Conservation (phyloP, 2,113 vertebrate species). For the Polyodon spathula region DNA sequence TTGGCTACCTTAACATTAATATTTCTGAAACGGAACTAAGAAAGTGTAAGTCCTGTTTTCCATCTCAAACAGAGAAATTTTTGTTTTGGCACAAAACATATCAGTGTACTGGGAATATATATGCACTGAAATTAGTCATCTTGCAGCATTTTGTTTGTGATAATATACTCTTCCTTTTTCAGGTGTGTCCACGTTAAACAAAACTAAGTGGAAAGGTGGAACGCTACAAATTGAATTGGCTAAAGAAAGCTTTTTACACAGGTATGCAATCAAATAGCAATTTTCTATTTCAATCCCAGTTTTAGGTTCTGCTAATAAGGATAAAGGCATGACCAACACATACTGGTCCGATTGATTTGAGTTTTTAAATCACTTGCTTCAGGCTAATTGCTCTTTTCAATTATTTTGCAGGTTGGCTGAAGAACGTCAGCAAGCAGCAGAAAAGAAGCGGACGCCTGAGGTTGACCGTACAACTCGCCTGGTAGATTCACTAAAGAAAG, state of each 20-base stretch:
- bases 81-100: background rate
- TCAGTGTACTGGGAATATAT: too few relatives aligned
- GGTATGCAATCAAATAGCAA: constrained; percentile 44
- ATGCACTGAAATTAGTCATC: too few relatives aligned
- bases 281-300: background rate
- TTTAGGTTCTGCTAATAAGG: too few relatives aligned
- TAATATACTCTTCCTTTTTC: background rate
- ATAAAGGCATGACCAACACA: too few relatives aligned
- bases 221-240: constrained; percentile 83
- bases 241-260: constrained; percentile 86
- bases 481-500: constrained; percentile 57
- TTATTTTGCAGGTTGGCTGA: constrained; percentile 56
- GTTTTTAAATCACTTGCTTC: too few relatives aligned
- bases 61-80: background rate
- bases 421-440: constrained; percentile 63
- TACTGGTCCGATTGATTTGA: too few relatives aligned
- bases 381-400: too few relatives aligned
- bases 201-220: constrained; percentile 90
- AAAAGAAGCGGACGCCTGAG: constrained; percentile 35
- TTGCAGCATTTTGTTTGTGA: background rate
- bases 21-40: constrained; percentile 67
- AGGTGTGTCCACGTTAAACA: constrained; percentile 83
- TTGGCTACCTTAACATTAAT: constrained; percentile 74
- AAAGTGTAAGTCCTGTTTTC: constrained; percentile 61
- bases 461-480: constrained; percentile 27